Percentiles rank a stretch among this genome's conserved stretches.
These are phyloP conservation scores for Tigriopus californicus DNA, from an alignment of 2,888 invertebrate genomes.

Conservation along the genomic window DNA sequence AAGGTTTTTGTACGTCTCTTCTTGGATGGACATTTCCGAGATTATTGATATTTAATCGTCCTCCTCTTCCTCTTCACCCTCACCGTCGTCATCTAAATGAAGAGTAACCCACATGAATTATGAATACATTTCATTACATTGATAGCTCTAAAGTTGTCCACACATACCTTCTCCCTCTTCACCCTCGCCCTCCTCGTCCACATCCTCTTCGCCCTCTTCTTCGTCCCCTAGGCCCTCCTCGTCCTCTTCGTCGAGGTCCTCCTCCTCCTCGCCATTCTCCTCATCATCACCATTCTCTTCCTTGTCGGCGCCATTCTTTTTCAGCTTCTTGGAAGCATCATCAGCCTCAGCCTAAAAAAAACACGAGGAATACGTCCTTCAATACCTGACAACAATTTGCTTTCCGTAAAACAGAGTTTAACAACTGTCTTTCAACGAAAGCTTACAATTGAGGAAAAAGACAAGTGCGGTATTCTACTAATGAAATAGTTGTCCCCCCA, in stretches of 20 bases:
- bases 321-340: conserved; percentile 51
- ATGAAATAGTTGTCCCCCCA: too few relatives aligned
- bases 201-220: conserved; percentile 27
- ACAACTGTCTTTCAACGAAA: too few relatives aligned
- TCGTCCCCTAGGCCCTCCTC: conserved; percentile 43
- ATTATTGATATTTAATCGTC: conserved; percentile 28
- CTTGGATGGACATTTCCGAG: too few relatives aligned
- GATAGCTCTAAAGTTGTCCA: too few relatives aligned
- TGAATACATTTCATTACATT: too few relatives aligned
- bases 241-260: conserved; percentile 40
- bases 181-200: conserved; percentile 37
- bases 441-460: too few relatives aligned
- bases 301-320: conserved; percentile 41
- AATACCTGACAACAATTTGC: background rate
- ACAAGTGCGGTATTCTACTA: too few relatives aligned
- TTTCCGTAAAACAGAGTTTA: background rate
- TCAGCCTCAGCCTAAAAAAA: conserved; percentile 45
- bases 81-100: conserved; percentile 29
- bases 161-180: conserved; percentile 39
- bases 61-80: conserved; percentile 41
- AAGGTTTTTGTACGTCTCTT: too few relatives aligned
- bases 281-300: too few relatives aligned
- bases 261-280: conserved; percentile 24
- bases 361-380: background rate
- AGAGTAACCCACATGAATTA: too few relatives aligned